These are phyloP conservation scores for Pectinophora gossypiella DNA, from an alignment of 1,140 invertebrate species.

Conservation along the genomic window DNA sequence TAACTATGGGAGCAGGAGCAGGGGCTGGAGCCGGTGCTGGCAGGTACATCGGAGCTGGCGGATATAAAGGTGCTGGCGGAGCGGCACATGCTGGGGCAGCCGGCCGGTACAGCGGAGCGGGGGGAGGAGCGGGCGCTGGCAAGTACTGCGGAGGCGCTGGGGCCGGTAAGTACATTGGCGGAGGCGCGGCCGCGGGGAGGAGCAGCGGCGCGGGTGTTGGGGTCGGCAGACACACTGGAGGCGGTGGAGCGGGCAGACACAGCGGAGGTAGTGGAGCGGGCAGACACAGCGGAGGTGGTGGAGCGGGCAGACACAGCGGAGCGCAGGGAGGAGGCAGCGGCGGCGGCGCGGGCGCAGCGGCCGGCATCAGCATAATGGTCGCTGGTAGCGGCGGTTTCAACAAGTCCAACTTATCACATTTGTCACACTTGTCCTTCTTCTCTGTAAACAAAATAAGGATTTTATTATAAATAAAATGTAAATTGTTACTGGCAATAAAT, in stretches of 20 bases:
- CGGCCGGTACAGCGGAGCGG: slow-evolving; percentile 18
- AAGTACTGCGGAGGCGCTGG: not conserved
- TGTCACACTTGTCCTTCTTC: not conserved
- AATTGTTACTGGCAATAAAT: too few species aligned
- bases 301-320: slow-evolving; percentile 10
- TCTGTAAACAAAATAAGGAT: slow-evolving; percentile 29
- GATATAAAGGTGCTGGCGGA: slow-evolving; percentile 7
- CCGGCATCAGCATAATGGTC: slow-evolving; percentile 45
- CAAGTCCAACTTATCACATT: not conserved
- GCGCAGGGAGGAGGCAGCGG: slow-evolving; percentile 11
- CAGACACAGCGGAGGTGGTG: slow-evolving; percentile 10
- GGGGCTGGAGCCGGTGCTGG: slow-evolving; percentile 23
- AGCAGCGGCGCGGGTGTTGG: slow-evolving; percentile 21
- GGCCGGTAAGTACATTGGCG: slow-evolving; percentile 11
- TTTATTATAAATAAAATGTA: too few species aligned
- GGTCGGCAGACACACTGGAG: slow-evolving; percentile 19
- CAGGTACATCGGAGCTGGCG: slow-evolving; percentile 15
- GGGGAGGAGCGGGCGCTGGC: slow-evolving; percentile 15
- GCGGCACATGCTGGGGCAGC: too few species aligned
- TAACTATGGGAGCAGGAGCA: slow-evolving; percentile 34
- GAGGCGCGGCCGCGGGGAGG: slow-evolving; percentile 10
- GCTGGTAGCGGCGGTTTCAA: slow-evolving; percentile 12
- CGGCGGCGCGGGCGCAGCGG: slow-evolving; percentile 18
- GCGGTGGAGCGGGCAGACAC: slow-evolving; percentile 15
- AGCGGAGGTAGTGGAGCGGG: slow-evolving; percentile 2